These are phyloP conservation scores for Micromys minutus DNA, from an alignment of 2,113 vertebrate species.

Conservation along the genomic window DNA sequence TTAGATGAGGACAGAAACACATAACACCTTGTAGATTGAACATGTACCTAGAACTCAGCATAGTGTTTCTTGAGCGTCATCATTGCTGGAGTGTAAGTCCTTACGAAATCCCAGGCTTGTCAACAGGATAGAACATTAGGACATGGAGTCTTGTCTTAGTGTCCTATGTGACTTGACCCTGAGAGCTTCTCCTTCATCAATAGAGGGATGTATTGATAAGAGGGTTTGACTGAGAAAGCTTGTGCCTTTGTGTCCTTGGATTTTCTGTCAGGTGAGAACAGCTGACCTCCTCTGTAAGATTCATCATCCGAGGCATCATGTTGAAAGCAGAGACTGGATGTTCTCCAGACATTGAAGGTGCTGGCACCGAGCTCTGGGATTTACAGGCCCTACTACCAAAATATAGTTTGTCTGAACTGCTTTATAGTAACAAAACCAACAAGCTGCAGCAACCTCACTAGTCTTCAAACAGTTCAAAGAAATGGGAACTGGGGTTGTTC, in stretches of 20 bases:
- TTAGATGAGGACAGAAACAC: background rate
- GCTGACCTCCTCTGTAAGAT: background rate
- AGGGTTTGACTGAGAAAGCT: background rate
- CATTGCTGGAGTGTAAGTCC: background rate
- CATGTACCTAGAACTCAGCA: rapidly evolving
- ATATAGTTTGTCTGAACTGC: background rate
- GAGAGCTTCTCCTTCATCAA: background rate
- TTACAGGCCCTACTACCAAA: background rate
- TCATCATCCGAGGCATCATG: too few species aligned
- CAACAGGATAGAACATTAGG: background rate
- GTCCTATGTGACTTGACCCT: background rate
- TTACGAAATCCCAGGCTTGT: background rate
- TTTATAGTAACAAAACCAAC: background rate
- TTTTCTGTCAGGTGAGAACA: background rate
- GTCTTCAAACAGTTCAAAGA: background rate
- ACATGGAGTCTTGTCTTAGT: background rate
- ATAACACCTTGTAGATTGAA: too few species aligned
- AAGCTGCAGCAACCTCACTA: background rate
- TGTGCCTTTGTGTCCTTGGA: background rate
- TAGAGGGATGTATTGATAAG: background rate
- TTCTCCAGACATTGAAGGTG: background rate
- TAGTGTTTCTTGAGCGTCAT: background rate
- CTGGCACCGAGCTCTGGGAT: background rate
- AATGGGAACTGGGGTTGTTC: background rate
- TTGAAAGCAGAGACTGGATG: background rate